Evolutionary conservation across 2,888 invertebrate species (phyloP).

Genomic region (Patella caerulea): DNA sequence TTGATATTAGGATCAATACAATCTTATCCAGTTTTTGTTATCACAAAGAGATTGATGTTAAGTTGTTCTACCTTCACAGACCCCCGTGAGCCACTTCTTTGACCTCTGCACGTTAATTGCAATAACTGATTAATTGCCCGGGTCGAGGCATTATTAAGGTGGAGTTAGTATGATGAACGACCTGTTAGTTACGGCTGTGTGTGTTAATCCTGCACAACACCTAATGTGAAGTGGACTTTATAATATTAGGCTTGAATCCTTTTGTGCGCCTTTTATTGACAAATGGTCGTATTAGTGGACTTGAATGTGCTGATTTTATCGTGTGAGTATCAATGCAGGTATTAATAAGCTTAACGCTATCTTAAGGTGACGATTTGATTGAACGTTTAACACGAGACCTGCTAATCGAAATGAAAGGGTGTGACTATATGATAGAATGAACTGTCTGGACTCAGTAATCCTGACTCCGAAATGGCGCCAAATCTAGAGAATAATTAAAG

Average conservation of each 20-base stretch:
- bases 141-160: constrained; percentile 1
- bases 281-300: background rate
- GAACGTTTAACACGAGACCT: too few species aligned
- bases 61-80: constrained; percentile 1
- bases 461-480: too few species aligned
- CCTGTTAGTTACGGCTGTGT: constrained; percentile 4
- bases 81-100: background rate
- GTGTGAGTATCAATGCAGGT: constrained; percentile 1
- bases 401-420: too few species aligned
- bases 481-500: too few species aligned
- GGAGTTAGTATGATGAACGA: background rate
- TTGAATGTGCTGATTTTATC: background rate
- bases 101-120: background rate
- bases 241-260: background rate
- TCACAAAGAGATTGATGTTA: background rate
- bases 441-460: too few species aligned
- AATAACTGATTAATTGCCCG: constrained; percentile 10
- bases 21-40: background rate
- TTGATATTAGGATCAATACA: background rate
- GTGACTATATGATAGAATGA: too few species aligned
- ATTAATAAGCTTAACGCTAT: background rate
- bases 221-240: constrained; percentile 7
- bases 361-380: too few species aligned
- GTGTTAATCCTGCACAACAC: constrained; percentile 7
- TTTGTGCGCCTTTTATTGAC: background rate